Percentiles rank a stretch among this genome's conserved stretches.
phyloP scores from a whole-genome alignment of 2,888 invertebrate species.

The Unio delphinus region DNA sequence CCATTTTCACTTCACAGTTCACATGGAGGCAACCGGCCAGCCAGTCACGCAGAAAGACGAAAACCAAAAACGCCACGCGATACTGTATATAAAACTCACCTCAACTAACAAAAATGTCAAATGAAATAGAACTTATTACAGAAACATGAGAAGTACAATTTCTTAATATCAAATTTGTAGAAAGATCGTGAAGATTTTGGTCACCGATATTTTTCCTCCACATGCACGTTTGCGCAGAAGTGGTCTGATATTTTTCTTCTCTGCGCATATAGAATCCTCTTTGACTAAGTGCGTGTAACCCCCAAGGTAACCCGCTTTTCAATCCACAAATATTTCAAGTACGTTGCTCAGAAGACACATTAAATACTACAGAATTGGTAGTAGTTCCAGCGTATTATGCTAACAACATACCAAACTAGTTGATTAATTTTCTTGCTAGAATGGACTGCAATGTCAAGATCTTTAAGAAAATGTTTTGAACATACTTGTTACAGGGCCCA shows the following conservation, averaged over 20 bases:
- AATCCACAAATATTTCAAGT: no score
- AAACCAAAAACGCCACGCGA: neutral
- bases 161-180: slow-evolving; percentile 8
- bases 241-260: slow-evolving; percentile 22
- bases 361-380: no score
- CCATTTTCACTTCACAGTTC: slow-evolving; percentile 3
- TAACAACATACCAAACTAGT: no score
- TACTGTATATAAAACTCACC: slow-evolving; percentile 12
- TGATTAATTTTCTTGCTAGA: no score
- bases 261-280: slow-evolving; percentile 22
- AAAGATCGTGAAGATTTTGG: slow-evolving; percentile 11
- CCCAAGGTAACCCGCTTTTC: no score
- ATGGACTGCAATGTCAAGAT: no score
- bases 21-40: slow-evolving; percentile 2
- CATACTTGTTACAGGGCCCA: no score
- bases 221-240: slow-evolving; percentile 57
- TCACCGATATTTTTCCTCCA: slow-evolving; percentile 40
- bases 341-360: no score
- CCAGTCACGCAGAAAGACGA: neutral
- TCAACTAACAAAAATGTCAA: slow-evolving; percentile 2
- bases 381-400: no score
- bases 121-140: slow-evolving; percentile 13
- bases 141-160: slow-evolving; percentile 31
- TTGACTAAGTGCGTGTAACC: no score
- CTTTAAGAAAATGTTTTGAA: no score